phyloP scores from a whole-genome alignment of 2,113 vertebrate species.

The Numenius arquata region DNA sequence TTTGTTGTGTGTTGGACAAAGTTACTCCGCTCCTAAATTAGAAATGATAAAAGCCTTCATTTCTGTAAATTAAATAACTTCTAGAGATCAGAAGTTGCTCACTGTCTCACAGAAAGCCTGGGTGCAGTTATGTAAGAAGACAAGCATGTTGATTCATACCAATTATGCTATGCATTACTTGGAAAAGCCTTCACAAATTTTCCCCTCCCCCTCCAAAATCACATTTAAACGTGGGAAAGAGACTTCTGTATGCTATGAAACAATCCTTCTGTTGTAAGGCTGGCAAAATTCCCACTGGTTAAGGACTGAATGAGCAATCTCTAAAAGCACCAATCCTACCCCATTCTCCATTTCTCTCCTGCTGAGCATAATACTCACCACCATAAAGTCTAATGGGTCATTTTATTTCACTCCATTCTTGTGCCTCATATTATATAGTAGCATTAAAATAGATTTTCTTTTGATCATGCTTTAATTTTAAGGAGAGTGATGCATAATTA shows the following conservation, averaged over 20 bases:
- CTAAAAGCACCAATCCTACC: neutral
- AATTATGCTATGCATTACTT: conserved; percentile 36
- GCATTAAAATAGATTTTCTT: neutral
- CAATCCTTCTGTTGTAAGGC: neutral
- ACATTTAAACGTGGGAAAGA: neutral
- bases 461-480: neutral
- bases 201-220: neutral
- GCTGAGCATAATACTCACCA: neutral
- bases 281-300: neutral
- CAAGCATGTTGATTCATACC: conserved; percentile 45
- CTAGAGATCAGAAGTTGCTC: conserved; percentile 19
- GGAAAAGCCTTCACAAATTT: neutral
- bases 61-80: conserved; percentile 14
- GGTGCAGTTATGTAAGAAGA: neutral
- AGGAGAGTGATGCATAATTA: neutral
- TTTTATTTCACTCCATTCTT: neutral
- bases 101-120: neutral
- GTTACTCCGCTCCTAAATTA: neutral
- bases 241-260: neutral
- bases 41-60: conserved; percentile 12
- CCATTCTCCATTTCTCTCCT: neutral
- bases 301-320: neutral
- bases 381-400: neutral
- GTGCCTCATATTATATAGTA: neutral
- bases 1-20: neutral